Evolutionary conservation across 2,888 invertebrate genomes (phyloP), one percentile per base, ranked within the genome.

Genomic region (Malacosoma neustria): DNA sequence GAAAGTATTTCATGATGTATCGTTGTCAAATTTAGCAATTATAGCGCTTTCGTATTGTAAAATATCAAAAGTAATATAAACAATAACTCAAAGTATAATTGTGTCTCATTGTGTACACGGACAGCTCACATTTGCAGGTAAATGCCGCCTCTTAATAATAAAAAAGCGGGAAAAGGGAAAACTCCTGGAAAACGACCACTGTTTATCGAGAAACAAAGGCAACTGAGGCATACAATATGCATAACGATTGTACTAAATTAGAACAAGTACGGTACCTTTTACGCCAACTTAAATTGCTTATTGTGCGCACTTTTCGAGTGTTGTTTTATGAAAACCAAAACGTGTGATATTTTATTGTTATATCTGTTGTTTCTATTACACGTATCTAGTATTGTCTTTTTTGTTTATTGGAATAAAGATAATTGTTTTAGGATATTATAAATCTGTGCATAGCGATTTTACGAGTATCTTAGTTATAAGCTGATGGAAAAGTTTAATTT

Each of bases 201-300:
- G 73, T 79, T 81, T 79, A 77, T 75, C 60, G 75, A 63, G 62
- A 79, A 79, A 80, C 72, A 72, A 72, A 72, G 66, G 64, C 72
- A 70, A 71, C 65, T 66, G 66, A 59, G 61, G 64, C 71, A 63
- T 75, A 64, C 73, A 77, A 75, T 81, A 79, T 80, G 79, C 77
- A 80, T 79, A 79, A 76, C 73, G 74, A 73, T 75, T 73, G 76
- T 74, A 73, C 70, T 79, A 75, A 77, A 79, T 81, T 80, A 76
- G 73, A 58, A 59, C 57, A 56, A 65, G 63, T 68, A 66, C 57
- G 57, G 64, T 55, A 62, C 67, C 61, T 65, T 73, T 74, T 71
- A 62, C 54, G 64, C 55, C 45, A 52, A 67, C 69, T 72, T 59
- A 64, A 72, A 75, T 75, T 76, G 72, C 72, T 74, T 76, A 75